Conservation (phyloP, 1,140 invertebrate genomes). For the Eurosta solidaginis region DNA sequence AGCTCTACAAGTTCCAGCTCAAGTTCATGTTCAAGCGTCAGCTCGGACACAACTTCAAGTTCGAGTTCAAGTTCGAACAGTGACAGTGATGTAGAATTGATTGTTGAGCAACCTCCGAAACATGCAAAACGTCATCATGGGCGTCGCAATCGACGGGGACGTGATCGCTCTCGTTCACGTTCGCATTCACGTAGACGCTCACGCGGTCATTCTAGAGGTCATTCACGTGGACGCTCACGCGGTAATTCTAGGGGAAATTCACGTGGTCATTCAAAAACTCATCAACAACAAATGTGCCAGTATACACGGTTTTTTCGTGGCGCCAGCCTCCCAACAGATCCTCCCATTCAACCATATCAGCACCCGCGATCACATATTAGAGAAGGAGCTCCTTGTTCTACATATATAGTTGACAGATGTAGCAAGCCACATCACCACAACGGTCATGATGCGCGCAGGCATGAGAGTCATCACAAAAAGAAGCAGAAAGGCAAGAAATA, state of each 20-base stretch:
- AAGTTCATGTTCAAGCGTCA: neutral
- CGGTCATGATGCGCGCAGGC: neutral
- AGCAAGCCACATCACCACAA: neutral
- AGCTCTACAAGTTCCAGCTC: neutral
- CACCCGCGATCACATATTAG: neutral
- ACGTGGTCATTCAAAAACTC: neutral
- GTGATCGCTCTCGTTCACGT: neutral
- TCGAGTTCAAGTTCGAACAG: neutral
- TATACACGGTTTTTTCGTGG: neutral
- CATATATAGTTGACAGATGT: neutral
- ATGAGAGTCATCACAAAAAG: no score
- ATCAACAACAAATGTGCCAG: neutral
- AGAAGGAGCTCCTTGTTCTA: neutral
- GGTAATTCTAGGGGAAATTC: neutral
- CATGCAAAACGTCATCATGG: neutral
- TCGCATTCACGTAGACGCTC: neutral
- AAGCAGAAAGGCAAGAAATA: neutral
- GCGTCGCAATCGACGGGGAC: neutral
- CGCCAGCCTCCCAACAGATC: neutral
- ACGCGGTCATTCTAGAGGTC: no score
- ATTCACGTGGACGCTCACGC: neutral
- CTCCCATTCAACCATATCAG: neutral
- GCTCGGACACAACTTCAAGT: no score
- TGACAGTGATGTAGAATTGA: neutral
- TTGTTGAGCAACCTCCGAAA: neutral